Percentiles rank a stretch among this genome's conserved stretches.
Evolutionary conservation across 2,797 vertebrate species (phyloP).

Genomic region (Myiotriccus ornatus): DNA sequence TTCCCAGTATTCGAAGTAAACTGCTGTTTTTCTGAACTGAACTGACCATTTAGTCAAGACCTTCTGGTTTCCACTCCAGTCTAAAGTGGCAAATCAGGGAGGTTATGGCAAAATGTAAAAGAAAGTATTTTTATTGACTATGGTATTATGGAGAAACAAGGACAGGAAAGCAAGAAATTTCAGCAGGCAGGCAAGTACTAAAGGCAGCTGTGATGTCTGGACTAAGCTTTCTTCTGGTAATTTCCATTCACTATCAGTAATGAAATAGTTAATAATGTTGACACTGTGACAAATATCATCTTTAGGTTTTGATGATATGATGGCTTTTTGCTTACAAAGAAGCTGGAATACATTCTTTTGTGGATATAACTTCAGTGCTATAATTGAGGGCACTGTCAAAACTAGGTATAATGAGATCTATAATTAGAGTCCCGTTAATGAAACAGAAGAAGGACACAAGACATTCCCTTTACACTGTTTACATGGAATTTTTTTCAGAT

Average conservation of each 20-base stretch:
- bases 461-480: background rate
- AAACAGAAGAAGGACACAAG: background rate
- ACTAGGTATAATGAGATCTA: background rate
- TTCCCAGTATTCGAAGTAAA: background rate
- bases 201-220: background rate
- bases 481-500: background rate
- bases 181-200: background rate
- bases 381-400: background rate
- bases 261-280: background rate
- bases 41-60: background rate
- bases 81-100: background rate
- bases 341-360: background rate
- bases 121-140: background rate
- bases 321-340: background rate
- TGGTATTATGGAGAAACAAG: background rate
- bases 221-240: background rate
- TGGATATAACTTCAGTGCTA: background rate
- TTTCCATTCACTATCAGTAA: background rate
- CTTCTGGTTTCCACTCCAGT: background rate
- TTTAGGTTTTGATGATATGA: background rate
- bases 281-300: background rate
- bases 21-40: background rate
- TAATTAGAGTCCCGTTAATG: background rate
- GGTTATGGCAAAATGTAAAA: background rate
- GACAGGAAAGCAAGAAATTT: background rate